Percentiles rank a stretch among this genome's conserved stretches.
phyloP scores from a whole-genome alignment of 2,113 vertebrate species.

The Pleuronectes platessa region DNA sequence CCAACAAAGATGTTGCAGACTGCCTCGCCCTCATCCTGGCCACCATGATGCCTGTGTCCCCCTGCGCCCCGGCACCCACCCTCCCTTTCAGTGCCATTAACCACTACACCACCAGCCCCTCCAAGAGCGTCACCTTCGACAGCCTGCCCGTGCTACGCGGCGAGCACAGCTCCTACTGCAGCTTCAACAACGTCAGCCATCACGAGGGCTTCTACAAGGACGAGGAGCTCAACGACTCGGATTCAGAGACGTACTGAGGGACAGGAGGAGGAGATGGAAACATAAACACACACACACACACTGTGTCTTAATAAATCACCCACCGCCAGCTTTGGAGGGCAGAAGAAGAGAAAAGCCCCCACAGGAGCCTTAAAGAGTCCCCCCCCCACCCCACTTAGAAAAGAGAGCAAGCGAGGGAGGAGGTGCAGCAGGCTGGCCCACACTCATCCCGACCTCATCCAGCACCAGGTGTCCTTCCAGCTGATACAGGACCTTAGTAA shows the following conservation, averaged over 20 bases:
- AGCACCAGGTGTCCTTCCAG: slow-evolving; percentile 71
- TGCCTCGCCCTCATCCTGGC: slow-evolving; percentile 98
- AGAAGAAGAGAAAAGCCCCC: slow-evolving; percentile 53
- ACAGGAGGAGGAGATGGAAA: slow-evolving; percentile 29
- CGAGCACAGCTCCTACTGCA: slow-evolving; percentile 93
- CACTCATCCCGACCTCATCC: slow-evolving; percentile 67
- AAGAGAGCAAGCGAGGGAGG: slow-evolving; percentile 48
- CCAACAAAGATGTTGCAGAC: slow-evolving; percentile 98
- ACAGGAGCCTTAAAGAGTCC: slow-evolving; percentile 75
- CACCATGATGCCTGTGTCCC: slow-evolving; percentile 98
- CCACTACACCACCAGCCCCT: slow-evolving; percentile 93
- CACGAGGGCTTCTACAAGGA: slow-evolving; percentile 91
- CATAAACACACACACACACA: slow-evolving; percentile 68
- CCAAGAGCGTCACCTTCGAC: slow-evolving; percentile 95
- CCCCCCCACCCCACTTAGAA: not conserved
- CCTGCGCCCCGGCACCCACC: slow-evolving; percentile 87
- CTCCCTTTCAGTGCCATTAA: slow-evolving; percentile 94
- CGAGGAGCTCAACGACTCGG: slow-evolving; percentile 97
- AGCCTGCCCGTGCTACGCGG: slow-evolving; percentile 89
- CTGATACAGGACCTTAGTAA: slow-evolving; percentile 64
- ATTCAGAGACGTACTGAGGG: slow-evolving; percentile 96
- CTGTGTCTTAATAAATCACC: slow-evolving; percentile 79
- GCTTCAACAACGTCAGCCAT: slow-evolving; percentile 94
- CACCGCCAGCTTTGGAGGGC: slow-evolving; percentile 68
- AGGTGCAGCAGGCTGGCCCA: slow-evolving; percentile 69